These are phyloP conservation scores for Archips crataeganus DNA, from an alignment of 2,888 invertebrate genomes.

Conservation along the genomic window DNA sequence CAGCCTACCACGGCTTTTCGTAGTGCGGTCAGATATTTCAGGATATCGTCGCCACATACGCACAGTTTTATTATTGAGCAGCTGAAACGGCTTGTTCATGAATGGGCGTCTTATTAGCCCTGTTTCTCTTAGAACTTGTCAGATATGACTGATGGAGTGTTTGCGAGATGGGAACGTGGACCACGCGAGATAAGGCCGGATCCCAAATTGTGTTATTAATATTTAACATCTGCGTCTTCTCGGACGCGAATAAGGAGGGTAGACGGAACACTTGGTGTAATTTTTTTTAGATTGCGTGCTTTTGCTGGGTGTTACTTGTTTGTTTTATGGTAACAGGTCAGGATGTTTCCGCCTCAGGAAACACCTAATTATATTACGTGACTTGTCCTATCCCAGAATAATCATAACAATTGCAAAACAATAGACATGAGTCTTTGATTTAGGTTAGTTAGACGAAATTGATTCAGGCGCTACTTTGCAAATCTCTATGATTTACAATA, in stretches of 20 bases:
- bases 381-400: too few relatives aligned
- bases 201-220: constrained; percentile 61
- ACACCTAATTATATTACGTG: too few relatives aligned
- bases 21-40: neutral
- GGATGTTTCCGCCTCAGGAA: too few relatives aligned
- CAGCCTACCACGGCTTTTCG: too few relatives aligned
- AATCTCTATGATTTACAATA: too few relatives aligned
- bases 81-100: constrained; percentile 25
- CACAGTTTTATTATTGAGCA: constrained; percentile 9
- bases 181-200: constrained; percentile 45
- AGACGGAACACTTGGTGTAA: constrained; percentile 10
- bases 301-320: neutral
- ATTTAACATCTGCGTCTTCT: constrained; percentile 62
- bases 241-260: constrained; percentile 44
- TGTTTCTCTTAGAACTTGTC: constrained; percentile 49
- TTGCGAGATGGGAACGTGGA: constrained; percentile 54
- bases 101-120: constrained; percentile 45
- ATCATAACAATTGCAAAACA: too few relatives aligned
- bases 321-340: neutral
- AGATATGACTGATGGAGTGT: constrained; percentile 61
- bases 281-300: constrained; percentile 3
- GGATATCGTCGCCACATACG: neutral
- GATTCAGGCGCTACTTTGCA: too few relatives aligned
- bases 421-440: too few relatives aligned
- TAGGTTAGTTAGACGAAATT: too few relatives aligned